A percentile compares a stretch with the other conserved stretches of the same genome.
Evolutionary conservation across 1,140 invertebrate species (phyloP).

Genomic region (Bombus affinis): DNA sequence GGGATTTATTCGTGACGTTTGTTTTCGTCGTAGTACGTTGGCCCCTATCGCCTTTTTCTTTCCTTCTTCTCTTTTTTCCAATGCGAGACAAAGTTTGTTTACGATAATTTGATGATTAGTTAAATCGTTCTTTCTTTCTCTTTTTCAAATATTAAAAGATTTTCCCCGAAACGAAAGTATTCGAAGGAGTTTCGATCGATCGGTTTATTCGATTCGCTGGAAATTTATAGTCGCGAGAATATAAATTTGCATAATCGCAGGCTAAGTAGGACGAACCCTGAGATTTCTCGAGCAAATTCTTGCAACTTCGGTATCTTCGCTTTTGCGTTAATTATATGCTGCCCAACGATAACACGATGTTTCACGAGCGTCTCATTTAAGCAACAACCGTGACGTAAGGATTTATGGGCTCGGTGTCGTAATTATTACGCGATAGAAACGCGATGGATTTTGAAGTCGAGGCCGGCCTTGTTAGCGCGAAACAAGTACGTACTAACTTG

Average conservation of each 20-base stretch:
- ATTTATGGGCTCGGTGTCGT: constrained; percentile 27
- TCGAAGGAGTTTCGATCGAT: no score
- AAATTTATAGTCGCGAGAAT: no score
- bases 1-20: constrained; percentile 9
- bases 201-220: no score
- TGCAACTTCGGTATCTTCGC: background rate
- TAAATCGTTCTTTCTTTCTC: no score
- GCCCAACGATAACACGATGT: background rate
- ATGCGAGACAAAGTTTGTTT: background rate
- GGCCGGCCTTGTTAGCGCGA: no score
- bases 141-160: no score
- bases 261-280: no score
- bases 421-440: constrained; percentile 42
- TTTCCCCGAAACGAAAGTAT: no score
- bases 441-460: background rate
- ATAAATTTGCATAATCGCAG: no score
- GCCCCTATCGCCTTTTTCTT: background rate
- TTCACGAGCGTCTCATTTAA: background rate
- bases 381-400: constrained; percentile 20
- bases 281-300: no score
- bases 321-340: background rate
- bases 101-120: background rate
- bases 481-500: background rate
- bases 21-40: background rate
- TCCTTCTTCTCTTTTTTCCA: background rate